These are phyloP conservation scores for Perdita meconis DNA, from an alignment of 2,888 invertebrate genomes.

Conservation along the genomic window DNA sequence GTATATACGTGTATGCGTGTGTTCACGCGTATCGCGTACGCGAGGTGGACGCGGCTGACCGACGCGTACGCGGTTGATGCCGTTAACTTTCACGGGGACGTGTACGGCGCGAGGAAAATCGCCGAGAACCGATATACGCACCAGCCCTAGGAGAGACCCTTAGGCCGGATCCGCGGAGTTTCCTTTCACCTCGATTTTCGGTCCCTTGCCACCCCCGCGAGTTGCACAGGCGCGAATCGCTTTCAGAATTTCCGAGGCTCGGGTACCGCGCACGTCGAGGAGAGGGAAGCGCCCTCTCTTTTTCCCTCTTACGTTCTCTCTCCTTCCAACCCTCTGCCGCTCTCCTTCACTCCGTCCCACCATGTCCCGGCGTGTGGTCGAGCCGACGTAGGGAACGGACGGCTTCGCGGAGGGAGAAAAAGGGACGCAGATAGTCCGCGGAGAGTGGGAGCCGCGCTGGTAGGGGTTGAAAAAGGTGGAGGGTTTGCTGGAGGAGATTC, in stretches of 20 bases:
- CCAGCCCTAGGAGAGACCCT: slow-evolving; percentile 77
- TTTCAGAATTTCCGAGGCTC: slow-evolving; percentile 76
- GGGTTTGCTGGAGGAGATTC: slow-evolving; percentile 39
- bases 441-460: slow-evolving; percentile 4
- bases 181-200: slow-evolving; percentile 77
- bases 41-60: background rate
- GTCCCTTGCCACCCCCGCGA: slow-evolving; percentile 74
- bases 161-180: slow-evolving; percentile 76
- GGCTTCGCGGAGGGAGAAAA: slow-evolving; percentile 29
- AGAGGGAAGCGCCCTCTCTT: slow-evolving; percentile 46
- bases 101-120: slow-evolving; percentile 32
- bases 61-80: background rate
- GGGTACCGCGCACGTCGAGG: slow-evolving; percentile 67
- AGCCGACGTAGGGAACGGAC: slow-evolving; percentile 32
- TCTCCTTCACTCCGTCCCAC: background rate
- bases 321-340: background rate
- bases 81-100: slow-evolving; percentile 29
- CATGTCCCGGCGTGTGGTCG: background rate
- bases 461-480: slow-evolving; percentile 12
- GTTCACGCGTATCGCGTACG: slow-evolving; percentile 18
- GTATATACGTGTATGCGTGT: slow-evolving; percentile 25
- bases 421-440: slow-evolving; percentile 32
- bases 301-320: background rate
- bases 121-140: slow-evolving; percentile 68
- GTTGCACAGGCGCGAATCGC: slow-evolving; percentile 79